phyloP scores from a whole-genome alignment of 2,888 invertebrate genomes.

The Sinelater perroti region DNA sequence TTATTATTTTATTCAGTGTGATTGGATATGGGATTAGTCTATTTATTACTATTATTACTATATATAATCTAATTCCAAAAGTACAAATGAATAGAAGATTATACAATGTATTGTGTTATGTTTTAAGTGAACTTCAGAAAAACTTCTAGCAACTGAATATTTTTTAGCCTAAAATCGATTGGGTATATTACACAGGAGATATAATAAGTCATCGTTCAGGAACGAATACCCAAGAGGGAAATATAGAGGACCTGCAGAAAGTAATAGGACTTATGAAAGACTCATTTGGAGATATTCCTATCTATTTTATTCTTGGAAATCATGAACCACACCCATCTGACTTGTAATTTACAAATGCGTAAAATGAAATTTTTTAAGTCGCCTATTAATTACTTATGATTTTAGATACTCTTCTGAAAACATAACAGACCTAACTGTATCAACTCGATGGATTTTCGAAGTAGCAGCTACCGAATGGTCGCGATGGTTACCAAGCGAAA shows the following conservation, averaged over 20 bases:
- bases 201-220: slow-evolving; percentile 86
- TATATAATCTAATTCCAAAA: neutral
- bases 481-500: slow-evolving; percentile 71
- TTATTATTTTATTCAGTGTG: too few relatives aligned
- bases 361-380: neutral
- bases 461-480: slow-evolving; percentile 74
- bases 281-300: slow-evolving; percentile 62
- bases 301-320: slow-evolving; percentile 73
- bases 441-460: slow-evolving; percentile 77
- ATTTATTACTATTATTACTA: too few relatives aligned
- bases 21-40: too few relatives aligned
- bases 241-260: slow-evolving; percentile 66
- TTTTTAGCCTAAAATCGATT: slow-evolving; percentile 63
- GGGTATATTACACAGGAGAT: slow-evolving; percentile 87
- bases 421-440: slow-evolving; percentile 62
- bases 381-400: too few relatives aligned
- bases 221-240: slow-evolving; percentile 76
- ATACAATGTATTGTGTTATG: too few relatives aligned
- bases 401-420: slow-evolving; percentile 69
- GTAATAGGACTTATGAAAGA: slow-evolving; percentile 59
- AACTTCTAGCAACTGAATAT: too few relatives aligned
- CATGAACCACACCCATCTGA: slow-evolving; percentile 68
- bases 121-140: too few relatives aligned
- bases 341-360: too few relatives aligned
- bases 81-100: too few relatives aligned